Percentiles rank a stretch among this genome's conserved stretches.
Conservation (phyloP, 2,797 vertebrate species). For the Pantherophis vulpinus region DNA sequence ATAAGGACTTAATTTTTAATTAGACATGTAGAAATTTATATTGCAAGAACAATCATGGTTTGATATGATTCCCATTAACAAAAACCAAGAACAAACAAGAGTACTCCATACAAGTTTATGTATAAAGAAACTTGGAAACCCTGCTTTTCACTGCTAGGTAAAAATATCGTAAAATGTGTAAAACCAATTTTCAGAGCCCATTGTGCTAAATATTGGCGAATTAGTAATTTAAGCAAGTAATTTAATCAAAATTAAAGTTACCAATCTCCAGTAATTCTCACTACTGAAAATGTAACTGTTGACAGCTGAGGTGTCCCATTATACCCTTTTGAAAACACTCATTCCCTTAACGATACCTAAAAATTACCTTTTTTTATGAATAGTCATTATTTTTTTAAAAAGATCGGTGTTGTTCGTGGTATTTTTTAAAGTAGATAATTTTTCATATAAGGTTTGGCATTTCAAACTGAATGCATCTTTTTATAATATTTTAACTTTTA, state of each 20-base stretch:
- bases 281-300: slow-evolving; percentile 9
- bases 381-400: slow-evolving; percentile 26
- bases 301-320: slow-evolving; percentile 7
- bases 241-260: slow-evolving; percentile 31
- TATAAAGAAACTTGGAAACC: neutral
- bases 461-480: slow-evolving; percentile 58
- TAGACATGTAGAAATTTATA: neutral
- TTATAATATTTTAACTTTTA: slow-evolving; percentile 58
- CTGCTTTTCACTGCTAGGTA: neutral
- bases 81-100: neutral
- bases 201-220: neutral
- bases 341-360: slow-evolving; percentile 33
- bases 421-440: slow-evolving; percentile 46
- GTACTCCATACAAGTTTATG: neutral
- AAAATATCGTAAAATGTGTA: neutral
- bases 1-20: neutral
- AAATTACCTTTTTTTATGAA: slow-evolving; percentile 38
- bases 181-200: neutral
- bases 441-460: slow-evolving; percentile 54
- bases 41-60: neutral
- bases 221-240: neutral
- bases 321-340: slow-evolving; percentile 14
- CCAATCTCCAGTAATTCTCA: neutral
- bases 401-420: slow-evolving; percentile 26
- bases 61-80: neutral